These are phyloP conservation scores for Diplodus sargus DNA, from an alignment of 2,797 vertebrate genomes.

Conservation along the genomic window DNA sequence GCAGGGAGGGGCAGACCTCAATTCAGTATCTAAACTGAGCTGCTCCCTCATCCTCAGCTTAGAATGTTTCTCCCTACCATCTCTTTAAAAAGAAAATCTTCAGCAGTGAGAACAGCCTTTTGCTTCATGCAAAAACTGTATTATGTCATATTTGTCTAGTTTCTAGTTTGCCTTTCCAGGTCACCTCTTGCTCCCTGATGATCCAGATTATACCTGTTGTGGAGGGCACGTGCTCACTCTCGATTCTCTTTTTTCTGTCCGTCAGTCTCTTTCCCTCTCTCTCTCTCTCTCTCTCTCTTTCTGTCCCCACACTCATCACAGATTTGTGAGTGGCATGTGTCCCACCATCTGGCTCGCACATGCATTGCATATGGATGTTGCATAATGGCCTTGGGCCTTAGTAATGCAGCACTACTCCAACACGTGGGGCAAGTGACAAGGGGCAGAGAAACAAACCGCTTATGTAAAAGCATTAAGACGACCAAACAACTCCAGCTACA, in stretches of 20 bases:
- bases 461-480: slow-evolving; percentile 81
- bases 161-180: not conserved
- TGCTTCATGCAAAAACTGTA: not conserved
- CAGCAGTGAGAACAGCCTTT: not conserved
- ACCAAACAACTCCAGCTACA: slow-evolving; percentile 39
- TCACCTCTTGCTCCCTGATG: not conserved
- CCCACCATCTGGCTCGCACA: slow-evolving; percentile 70
- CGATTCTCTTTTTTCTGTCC: not conserved
- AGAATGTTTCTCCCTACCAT: not conserved
- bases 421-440: slow-evolving; percentile 60
- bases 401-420: slow-evolving; percentile 41
- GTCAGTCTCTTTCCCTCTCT: not conserved
- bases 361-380: slow-evolving; percentile 70
- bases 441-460: slow-evolving; percentile 66
- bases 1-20: not conserved
- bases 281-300: not conserved
- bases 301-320: slow-evolving; percentile 32
- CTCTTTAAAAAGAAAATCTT: not conserved
- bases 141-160: not conserved
- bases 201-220: slow-evolving; percentile 52
- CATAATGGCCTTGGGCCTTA: slow-evolving; percentile 65
- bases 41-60: not conserved
- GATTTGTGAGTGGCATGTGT: slow-evolving; percentile 75
- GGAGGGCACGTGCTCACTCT: slow-evolving; percentile 13
- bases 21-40: not conserved